These are phyloP conservation scores for Meiosimyza decipiens DNA, from an alignment of 2,888 invertebrate species.

Conservation along the genomic window DNA sequence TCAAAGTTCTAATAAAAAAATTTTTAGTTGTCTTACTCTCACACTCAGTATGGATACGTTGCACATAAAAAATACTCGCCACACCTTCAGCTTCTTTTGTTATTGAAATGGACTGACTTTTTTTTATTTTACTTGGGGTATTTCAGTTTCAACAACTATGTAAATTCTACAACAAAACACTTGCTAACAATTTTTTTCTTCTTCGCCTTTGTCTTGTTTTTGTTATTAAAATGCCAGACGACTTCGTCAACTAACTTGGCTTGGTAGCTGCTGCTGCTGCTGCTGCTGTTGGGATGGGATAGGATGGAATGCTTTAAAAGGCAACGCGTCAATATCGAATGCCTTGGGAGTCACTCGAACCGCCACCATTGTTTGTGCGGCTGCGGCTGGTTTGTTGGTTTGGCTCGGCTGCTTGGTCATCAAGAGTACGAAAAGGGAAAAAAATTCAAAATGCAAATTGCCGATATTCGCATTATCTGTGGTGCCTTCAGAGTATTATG, in stretches of 20 bases:
- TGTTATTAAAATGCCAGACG: conserved; percentile 25
- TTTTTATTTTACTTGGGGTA: too few species aligned
- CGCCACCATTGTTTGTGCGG: background rate
- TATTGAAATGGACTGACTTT: background rate
- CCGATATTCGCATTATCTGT: too few species aligned
- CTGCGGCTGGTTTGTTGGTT: too few species aligned
- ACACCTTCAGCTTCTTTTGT: conserved; percentile 24
- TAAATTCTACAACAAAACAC: conserved; percentile 29
- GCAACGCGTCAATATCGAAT: conserved; percentile 5
- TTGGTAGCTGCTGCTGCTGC: background rate
- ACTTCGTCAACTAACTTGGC: background rate
- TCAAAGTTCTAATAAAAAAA: conserved; percentile 3
- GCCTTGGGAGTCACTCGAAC: conserved; percentile 15
- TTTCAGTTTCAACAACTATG: conserved; percentile 15
- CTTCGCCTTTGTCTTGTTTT: background rate
- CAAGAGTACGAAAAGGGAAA: too few species aligned
- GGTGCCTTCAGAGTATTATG: too few species aligned
- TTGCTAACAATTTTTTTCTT: conserved; percentile 28
- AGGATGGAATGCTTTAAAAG: conserved; percentile 22
- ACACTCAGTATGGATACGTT: background rate
- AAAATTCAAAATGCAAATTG: too few species aligned
- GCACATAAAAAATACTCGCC: background rate
- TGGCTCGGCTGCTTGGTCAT: too few species aligned
- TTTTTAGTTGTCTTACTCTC: background rate
- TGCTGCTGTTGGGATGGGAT: background rate